Evolutionary conservation across 2,888 invertebrate species (phyloP), one percentile per base, ranked within the genome.

Genomic region (Pediacus dermestoides): DNA sequence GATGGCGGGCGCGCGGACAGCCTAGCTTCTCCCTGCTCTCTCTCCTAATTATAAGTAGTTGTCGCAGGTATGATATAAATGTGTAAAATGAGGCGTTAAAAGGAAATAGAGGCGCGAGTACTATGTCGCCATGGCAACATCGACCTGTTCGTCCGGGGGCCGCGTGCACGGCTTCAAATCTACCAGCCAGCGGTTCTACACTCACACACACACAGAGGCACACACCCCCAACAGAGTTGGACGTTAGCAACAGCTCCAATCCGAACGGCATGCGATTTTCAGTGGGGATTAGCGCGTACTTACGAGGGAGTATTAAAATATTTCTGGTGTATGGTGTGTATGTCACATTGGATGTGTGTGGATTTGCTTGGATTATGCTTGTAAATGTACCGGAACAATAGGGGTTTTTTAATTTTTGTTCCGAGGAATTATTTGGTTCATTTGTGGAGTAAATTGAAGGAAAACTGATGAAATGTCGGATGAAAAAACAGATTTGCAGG

Each of bases 101-200:
- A 49, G 53, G 55, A 57, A 57, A 55, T 55, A 55, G 57, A 55
- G 50, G 54, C 51, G 55, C 53, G 55, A 58, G 57, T 60, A 60
- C 60, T 58, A 60, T 48, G 58, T 60, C 48, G 48, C 53, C 50
- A 60, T 60, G 55, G 57, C 54, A 58, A 58, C 57, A 60, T 60
- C 60, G 60, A 60, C 58, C 60, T 50, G 54, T 28, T 28, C 28
- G 28, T 28, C 28, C 28, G 28, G 28, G 28, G 13, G 11, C 28
- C n/a, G 23, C 23, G 10, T 23, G n/a, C 23, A 23, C 23, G n/a
- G 4, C 23, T 23, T 3, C 8, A 3, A 23, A 4, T 9, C 18
- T 8, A 8, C 8, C 4, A 4, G 8, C 18, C n/a, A n/a, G n/a
- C n/a, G n/a, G n/a, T n/a, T n/a, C 18, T 4, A 6, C 18, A 18